These are phyloP conservation scores for Myathropa florea DNA, from an alignment of 2,888 invertebrate species.

Conservation along the genomic window DNA sequence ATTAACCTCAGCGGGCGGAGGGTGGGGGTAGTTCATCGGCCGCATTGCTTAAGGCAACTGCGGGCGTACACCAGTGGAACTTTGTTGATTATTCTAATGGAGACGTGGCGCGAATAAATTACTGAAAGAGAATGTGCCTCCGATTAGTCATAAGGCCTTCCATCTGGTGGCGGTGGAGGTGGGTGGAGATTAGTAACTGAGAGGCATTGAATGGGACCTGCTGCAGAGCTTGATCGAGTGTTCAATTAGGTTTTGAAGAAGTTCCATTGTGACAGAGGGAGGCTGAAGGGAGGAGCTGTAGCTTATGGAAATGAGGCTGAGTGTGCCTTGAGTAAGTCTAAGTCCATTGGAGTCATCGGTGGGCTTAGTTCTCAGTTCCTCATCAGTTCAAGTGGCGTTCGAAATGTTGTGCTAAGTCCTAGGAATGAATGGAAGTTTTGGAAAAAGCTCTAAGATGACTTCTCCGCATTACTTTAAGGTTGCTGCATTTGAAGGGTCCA, in stretches of 20 bases:
- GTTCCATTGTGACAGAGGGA: background rate
- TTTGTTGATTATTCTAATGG: slow-evolving; percentile 32
- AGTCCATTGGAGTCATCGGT: background rate
- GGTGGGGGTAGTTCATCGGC: slow-evolving; percentile 6
- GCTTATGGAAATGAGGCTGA: background rate
- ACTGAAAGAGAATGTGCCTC: background rate
- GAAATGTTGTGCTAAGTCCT: background rate
- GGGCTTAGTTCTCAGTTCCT: background rate
- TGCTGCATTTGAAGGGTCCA: too few relatives aligned
- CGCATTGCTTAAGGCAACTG: background rate
- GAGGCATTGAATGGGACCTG: background rate
- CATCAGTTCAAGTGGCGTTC: background rate
- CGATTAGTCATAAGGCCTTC: background rate
- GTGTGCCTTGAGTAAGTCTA: background rate
- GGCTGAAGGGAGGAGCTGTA: background rate
- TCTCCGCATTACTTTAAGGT: too few relatives aligned
- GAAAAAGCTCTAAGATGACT: too few relatives aligned
- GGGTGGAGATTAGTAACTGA: background rate
- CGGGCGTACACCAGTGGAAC: background rate
- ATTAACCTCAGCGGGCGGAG: slow-evolving; percentile 17
- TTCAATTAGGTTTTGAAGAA: background rate
- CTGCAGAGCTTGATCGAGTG: background rate
- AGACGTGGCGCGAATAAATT: background rate
- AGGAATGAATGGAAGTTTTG: too few relatives aligned
- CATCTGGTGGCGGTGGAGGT: background rate